Conservation (phyloP, 2,888 invertebrate genomes). For the Linnaemya vulpina region DNA sequence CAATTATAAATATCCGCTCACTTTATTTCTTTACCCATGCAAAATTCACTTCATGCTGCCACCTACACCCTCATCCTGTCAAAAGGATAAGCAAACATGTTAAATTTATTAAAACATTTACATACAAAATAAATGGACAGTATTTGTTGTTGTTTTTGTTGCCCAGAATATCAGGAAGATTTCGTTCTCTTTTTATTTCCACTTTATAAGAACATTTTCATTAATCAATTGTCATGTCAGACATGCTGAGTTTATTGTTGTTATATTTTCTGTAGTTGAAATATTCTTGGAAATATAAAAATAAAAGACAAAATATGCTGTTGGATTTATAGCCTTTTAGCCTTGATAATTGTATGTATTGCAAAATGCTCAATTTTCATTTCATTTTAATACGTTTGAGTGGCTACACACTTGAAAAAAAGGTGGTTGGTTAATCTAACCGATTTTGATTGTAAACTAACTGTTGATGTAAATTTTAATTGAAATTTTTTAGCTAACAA, state of each 20-base stretch:
- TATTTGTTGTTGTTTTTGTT: background rate
- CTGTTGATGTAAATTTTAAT: too few species aligned
- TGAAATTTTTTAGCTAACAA: too few species aligned
- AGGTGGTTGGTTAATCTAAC: too few species aligned
- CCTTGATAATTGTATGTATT: background rate
- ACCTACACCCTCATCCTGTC: background rate
- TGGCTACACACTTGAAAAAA: too few species aligned
- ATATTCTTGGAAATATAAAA: background rate
- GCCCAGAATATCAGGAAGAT: background rate
- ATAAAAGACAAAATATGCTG: too few species aligned
- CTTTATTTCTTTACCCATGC: background rate
- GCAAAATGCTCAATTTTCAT: background rate
- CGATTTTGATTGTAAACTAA: too few species aligned
- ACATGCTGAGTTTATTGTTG: background rate
- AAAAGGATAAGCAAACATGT: background rate
- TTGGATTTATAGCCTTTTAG: background rate
- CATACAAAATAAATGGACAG: background rate
- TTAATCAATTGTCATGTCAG: constrained; percentile 22
- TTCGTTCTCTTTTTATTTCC: background rate
- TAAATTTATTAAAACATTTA: background rate
- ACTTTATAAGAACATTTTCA: constrained; percentile 8
- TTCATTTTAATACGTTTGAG: background rate
- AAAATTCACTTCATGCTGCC: background rate
- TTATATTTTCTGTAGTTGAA: background rate
- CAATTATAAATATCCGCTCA: too few species aligned